These are phyloP conservation scores for Pterobdella sp. DNA, from an alignment of 2,888 invertebrate species.

Conservation along the genomic window DNA sequence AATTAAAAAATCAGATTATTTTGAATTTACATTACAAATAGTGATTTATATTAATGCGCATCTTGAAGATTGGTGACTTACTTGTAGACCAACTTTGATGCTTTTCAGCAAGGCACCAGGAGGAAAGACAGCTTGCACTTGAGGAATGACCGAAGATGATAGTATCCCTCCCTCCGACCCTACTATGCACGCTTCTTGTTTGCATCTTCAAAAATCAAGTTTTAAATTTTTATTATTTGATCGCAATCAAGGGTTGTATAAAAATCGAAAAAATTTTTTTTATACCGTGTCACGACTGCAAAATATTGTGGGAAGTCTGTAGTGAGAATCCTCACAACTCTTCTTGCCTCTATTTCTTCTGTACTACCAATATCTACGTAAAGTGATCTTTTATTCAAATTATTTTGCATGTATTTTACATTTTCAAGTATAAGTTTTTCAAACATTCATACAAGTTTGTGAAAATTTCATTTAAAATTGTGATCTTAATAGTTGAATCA, in stretches of 20 bases:
- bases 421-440: not conserved
- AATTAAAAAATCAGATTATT: not conserved
- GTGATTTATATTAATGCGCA: not conserved
- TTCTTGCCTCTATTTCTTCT: constrained; percentile 74
- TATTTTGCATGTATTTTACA: not conserved
- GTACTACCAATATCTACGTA: constrained; percentile 56
- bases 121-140: constrained; percentile 98
- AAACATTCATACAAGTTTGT: not conserved
- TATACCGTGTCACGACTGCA: constrained; percentile 71
- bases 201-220: constrained; percentile 12
- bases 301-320: constrained; percentile 99
- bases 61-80: constrained; percentile 57
- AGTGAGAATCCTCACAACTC: constrained; percentile 90
- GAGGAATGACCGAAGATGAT: constrained; percentile 93
- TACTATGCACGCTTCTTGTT: constrained; percentile 95
- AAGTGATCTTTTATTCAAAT: not conserved
- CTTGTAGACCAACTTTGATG: constrained; percentile 98
- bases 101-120: constrained; percentile 98
- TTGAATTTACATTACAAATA: not conserved
- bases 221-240: not conserved
- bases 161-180: constrained; percentile 99
- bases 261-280: too few species aligned
- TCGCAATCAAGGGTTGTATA: too few species aligned
- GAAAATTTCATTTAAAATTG: not conserved
- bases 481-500: not conserved